Conservation (phyloP, 2,888 invertebrate genomes). For the Melipona bicolor region DNA sequence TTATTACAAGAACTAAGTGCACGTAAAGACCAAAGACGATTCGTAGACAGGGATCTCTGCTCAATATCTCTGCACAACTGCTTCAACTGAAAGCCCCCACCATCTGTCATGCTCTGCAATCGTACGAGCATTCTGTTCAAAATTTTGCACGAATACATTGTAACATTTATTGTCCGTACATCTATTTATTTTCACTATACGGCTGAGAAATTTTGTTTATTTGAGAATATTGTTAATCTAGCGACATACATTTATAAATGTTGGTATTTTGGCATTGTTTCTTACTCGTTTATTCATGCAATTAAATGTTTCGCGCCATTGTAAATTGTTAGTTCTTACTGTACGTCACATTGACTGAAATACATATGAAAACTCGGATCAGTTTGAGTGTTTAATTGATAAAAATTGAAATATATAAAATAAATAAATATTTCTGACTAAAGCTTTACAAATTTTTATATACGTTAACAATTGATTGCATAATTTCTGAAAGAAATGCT, state of each 20-base stretch:
- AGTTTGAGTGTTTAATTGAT: constrained; percentile 8
- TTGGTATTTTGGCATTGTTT: background rate
- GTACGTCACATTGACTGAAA: background rate
- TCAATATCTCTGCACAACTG: constrained; percentile 45
- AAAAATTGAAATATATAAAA: background rate
- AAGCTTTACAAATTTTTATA: background rate
- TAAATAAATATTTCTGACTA: background rate
- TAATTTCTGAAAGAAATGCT: background rate
- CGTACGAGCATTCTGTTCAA: constrained; percentile 25
- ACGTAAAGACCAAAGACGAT: constrained; percentile 12
- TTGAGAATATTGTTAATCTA: background rate
- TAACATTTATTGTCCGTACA: background rate
- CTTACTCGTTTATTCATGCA: background rate
- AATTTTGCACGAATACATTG: constrained; percentile 17
- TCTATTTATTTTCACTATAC: background rate
- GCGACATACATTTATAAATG: background rate
- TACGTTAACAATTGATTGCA: background rate
- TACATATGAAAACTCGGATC: background rate
- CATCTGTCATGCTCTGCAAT: constrained; percentile 8
- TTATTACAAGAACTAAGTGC: background rate
- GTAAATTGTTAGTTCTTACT: constrained; percentile 1
- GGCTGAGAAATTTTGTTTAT: background rate
- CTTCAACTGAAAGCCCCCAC: constrained; percentile 40
- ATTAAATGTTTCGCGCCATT: constrained; percentile 29
- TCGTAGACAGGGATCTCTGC: background rate